Evolutionary conservation across 2,888 invertebrate species (phyloP), one percentile per base, ranked within the genome.

Genomic region (Heliconius ismenius): DNA sequence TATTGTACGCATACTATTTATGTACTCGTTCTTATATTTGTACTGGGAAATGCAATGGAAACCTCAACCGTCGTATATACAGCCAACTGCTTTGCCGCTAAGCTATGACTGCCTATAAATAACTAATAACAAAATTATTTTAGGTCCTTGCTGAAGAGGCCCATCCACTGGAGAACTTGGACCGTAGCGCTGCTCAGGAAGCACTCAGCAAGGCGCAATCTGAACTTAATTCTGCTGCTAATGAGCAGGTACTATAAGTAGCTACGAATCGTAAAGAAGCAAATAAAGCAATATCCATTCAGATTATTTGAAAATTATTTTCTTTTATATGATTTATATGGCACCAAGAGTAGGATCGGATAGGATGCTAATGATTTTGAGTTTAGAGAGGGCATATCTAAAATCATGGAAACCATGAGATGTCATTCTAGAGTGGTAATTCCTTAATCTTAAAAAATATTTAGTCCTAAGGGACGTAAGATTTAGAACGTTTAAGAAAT

Each of bases 111-210:
- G 58, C 10, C 10, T 58, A n/a, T 58, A 58, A 58, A n/a, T 26
- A 15, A 26, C 26, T 62, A 13, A 7, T 0, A 15, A 6, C 11
- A 26, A 62, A 62, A 62, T 26, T 67, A 28, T 15, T 76, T 58
- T 92, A 98, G 96, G 96, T 98, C 74, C 93, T 99, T 82, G 99
- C 99, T 54, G 99, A 99, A 92, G 99, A 99, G 94, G 99, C 99
- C 15, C 98, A 98, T 85, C 96, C 96, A 18, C 86, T 99, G 68
- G 98, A 98, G 83, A 95, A 95, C 84, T 90, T 99, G 79, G 99
- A 99, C 92, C 90, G 94, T 69, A 90, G 95, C 75, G 98, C 98
- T 73, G 97, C 98, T 64, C 96, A 96, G 86, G 98, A 98, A 83
- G 95, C 97, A 68, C 94, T 99, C 69, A 95, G 93, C 86, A 96